Conservation (phyloP, 2,113 vertebrate species). For the Silurus meridionalis region DNA sequence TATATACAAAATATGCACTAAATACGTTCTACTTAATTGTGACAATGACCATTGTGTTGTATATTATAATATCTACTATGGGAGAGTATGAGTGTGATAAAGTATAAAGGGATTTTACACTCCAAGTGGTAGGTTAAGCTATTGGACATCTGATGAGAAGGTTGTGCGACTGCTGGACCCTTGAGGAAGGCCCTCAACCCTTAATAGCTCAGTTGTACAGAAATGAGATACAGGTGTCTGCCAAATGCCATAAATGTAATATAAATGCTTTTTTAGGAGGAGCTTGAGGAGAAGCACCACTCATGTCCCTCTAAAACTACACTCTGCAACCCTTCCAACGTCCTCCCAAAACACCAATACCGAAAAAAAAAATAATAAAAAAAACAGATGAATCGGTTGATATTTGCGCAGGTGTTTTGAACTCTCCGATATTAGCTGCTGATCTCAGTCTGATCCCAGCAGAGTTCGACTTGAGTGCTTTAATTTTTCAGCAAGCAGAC, state of each 20-base stretch:
- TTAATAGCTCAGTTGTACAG: too few relatives aligned
- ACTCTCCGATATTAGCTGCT: not conserved
- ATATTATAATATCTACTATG: not conserved
- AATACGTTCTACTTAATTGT: too few relatives aligned
- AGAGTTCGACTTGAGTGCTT: not conserved
- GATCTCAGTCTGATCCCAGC: not conserved
- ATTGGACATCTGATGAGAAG: too few relatives aligned
- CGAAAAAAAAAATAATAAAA: not conserved
- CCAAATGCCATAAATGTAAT: too few relatives aligned
- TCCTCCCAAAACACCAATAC: not conserved
- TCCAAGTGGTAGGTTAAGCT: too few relatives aligned
- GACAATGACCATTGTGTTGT: not conserved
- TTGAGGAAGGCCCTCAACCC: too few relatives aligned
- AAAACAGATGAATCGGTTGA: not conserved
- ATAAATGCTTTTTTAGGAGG: not conserved
- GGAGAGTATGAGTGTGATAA: too few relatives aligned
- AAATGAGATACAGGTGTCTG: too few relatives aligned
- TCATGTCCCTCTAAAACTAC: not conserved
- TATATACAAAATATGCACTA: too few relatives aligned
- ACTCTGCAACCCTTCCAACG: not conserved
- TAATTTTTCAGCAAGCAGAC: not conserved
- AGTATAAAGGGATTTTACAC: not conserved
- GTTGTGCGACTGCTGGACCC: too few relatives aligned
- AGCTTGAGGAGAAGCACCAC: not conserved
- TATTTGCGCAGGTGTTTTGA: not conserved